A percentile compares a stretch with the other conserved stretches of the same genome.
Conservation (phyloP, 1,140 invertebrate genomes). For the Drosophila elegans region DNA sequence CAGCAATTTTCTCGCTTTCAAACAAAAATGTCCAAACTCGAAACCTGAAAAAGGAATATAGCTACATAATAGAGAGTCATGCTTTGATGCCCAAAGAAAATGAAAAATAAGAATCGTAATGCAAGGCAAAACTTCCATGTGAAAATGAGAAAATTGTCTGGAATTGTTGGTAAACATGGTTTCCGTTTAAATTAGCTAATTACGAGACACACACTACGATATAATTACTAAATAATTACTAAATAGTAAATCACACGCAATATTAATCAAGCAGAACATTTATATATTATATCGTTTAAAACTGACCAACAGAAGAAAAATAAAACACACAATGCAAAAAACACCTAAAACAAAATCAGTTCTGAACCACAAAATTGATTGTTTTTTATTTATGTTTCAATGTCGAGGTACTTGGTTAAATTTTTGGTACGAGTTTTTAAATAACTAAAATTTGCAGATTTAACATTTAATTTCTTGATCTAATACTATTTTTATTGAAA, state of each 20-base stretch:
- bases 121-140: slow-evolving; percentile 38
- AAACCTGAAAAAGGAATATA: slow-evolving; percentile 40
- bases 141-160: slow-evolving; percentile 55
- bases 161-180: slow-evolving; percentile 51
- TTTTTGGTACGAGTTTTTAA: not conserved
- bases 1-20: slow-evolving; percentile 64
- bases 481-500: not conserved
- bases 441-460: no score
- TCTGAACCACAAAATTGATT: slow-evolving; percentile 53
- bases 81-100: slow-evolving; percentile 81
- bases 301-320: slow-evolving; percentile 52
- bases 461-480: no score
- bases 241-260: slow-evolving; percentile 79
- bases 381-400: slow-evolving; percentile 21
- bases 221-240: slow-evolving; percentile 46
- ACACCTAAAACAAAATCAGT: slow-evolving; percentile 36
- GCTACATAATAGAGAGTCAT: slow-evolving; percentile 61
- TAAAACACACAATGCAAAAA: slow-evolving; percentile 24
- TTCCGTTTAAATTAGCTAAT: slow-evolving; percentile 50
- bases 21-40: slow-evolving; percentile 47
- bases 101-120: slow-evolving; percentile 41
- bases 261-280: slow-evolving; percentile 72
- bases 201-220: slow-evolving; percentile 31
- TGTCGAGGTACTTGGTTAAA: not conserved
- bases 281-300: slow-evolving; percentile 69